Percentiles rank a stretch among this genome's conserved stretches.
Evolutionary conservation across 2,113 vertebrate genomes (phyloP).

Genomic region (Phylloscopus trochiloides): DNA sequence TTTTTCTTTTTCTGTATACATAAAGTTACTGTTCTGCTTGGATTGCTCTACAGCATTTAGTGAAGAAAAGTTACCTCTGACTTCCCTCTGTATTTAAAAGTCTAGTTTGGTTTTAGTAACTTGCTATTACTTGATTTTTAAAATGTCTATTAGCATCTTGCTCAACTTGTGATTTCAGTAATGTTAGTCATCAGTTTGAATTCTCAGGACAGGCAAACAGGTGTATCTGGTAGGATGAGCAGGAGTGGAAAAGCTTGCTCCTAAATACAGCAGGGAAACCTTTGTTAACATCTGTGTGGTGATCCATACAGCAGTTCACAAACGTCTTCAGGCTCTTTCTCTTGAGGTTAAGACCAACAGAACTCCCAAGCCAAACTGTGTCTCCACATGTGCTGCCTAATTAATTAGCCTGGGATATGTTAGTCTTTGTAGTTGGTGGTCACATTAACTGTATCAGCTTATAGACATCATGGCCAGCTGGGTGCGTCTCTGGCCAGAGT

Average conservation of each 20-base stretch:
- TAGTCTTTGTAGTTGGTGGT: not conserved
- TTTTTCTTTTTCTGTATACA: not conserved
- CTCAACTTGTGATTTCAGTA: conserved; percentile 42
- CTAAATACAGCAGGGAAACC: not conserved
- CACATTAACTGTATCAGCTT: not conserved
- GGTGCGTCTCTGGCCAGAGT: not conserved
- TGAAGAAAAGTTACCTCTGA: not conserved
- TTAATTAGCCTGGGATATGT: not conserved
- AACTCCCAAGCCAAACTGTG: not conserved
- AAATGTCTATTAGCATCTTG: conserved; percentile 40
- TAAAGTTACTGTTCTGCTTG: not conserved
- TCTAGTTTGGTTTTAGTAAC: not conserved
- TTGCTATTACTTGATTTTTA: conserved; percentile 57
- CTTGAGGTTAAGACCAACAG: not conserved
- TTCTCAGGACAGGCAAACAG: conserved; percentile 34
- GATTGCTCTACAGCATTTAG: not conserved
- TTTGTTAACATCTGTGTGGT: not conserved
- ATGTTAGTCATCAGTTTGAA: conserved; percentile 39
- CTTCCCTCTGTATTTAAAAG: not conserved
- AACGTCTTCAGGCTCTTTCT: not conserved
- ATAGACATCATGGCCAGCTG: not conserved
- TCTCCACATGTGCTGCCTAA: not conserved
- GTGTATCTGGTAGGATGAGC: conserved; percentile 59
- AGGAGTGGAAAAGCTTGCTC: conserved; percentile 46
- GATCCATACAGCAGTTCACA: not conserved